These are phyloP conservation scores for Diplogasteroides magnus DNA, from an alignment of 1,140 invertebrate genomes.

Conservation along the genomic window DNA sequence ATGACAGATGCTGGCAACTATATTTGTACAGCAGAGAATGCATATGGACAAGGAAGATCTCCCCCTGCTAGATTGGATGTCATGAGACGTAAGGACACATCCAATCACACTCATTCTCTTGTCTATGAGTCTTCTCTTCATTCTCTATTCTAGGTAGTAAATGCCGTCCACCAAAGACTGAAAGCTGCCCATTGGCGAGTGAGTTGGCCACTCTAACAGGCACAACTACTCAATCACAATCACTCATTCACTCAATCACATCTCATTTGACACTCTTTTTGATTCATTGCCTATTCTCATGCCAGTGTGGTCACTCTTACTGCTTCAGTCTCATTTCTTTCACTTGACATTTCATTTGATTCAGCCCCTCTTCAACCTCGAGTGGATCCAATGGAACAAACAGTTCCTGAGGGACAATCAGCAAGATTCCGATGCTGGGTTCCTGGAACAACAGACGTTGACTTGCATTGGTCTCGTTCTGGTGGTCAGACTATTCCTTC, in stretches of 20 bases:
- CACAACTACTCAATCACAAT: no score
- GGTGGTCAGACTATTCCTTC: constrained; percentile 42
- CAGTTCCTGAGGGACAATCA: constrained; percentile 41
- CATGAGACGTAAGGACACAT: constrained; percentile 38
- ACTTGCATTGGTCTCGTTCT: constrained; percentile 41
- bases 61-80: constrained; percentile 50
- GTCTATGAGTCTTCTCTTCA: no score
- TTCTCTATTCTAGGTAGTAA: not conserved
- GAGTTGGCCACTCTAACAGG: not conserved
- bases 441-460: constrained; percentile 47
- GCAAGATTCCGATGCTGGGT: constrained; percentile 53
- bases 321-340: no score
- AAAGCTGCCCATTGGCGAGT: not conserved
- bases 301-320: no score
- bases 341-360: no score
- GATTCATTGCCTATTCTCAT: no score
- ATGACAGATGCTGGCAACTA: constrained; percentile 48
- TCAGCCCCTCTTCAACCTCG: constrained; percentile 38
- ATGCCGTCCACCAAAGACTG: not conserved
- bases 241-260: no score
- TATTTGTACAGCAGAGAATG: constrained; percentile 47
- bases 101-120: no score
- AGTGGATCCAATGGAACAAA: constrained; percentile 47
- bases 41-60: constrained; percentile 43
- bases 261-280: no score